Base-by-base conservation (phyloP, 37 sponge, comb jelly and placozoan genomes). In the Chondrilla cf. caribensis region DNA sequence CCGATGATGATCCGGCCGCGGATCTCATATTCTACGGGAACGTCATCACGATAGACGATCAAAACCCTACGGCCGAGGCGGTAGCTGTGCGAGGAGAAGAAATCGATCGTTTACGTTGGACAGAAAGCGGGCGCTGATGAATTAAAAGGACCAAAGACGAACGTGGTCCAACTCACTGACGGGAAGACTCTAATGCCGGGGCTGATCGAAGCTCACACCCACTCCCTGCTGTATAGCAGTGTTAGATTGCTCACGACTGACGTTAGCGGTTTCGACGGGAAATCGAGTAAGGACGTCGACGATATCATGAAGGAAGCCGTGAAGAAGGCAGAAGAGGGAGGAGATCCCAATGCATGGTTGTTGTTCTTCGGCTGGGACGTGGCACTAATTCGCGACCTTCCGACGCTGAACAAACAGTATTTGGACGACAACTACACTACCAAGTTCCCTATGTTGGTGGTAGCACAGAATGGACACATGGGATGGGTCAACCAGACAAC, bases 201-300 rank as follows among this genome's bases (percentile, higher is more conserved):
- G 9, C 81, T 89, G 33, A 89, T 89, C 15, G 90, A 86, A 9
- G 58, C 86, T 11, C 90, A 89, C 44, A 44, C 54, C 39, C 90
- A 89, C 38, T 77, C 83, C 0, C 21, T 70, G 28, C 54, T 85
- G 2, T 3, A 26, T 21, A 77, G 81, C 0, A 2, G 55, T n/a
- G 29, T 8, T 36, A 31, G 22, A 3, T 32, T 29, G 0, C 7
- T 19, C 24, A 19, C 43, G n/a, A 75, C 25, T 14, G 82, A 60
- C 71, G 28, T 73, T 22, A 58, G 60, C 40, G 42, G 62, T 9
- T 58, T 37, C 71, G 28, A 28, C 28, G 38, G 37, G 29, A 22
- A 14, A 32, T 19, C 65, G 19, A 22, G 55, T n/a, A 73, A 6
- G 1, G 41, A 9, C 40, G 44, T 37, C 36, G 44, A 73, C 43